Evolutionary conservation across 2,888 invertebrate species (phyloP).

Genomic region (Netelia melanura): DNA sequence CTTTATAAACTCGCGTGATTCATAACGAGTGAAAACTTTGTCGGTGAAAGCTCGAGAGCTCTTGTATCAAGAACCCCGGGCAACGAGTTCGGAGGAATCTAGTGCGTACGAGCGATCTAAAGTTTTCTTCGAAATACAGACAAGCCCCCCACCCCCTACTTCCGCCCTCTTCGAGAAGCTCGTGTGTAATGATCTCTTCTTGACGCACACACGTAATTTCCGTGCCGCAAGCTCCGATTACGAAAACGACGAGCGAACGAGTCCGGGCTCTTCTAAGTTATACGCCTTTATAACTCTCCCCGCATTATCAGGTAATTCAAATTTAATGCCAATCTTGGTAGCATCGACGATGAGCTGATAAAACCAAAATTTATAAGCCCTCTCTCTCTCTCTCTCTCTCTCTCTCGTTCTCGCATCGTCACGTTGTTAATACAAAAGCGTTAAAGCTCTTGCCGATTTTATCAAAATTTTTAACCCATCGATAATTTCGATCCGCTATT

Average conservation of each 20-base stretch:
- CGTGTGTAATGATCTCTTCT: constrained; percentile 2
- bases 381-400: not conserved
- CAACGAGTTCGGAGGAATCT: constrained; percentile 14
- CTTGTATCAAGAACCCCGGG: constrained; percentile 39
- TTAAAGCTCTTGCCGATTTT: not conserved
- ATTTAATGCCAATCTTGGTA: constrained; percentile 20
- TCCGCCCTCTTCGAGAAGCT: not conserved
- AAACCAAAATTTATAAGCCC: constrained; percentile 47
- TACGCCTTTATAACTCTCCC: not conserved
- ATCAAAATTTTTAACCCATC: too few species aligned
- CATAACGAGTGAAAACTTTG: constrained; percentile 16
- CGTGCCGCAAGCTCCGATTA: constrained; percentile 20
- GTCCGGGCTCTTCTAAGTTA: constrained; percentile 35
- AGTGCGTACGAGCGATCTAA: constrained; percentile 8
- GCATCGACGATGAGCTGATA: constrained; percentile 49
- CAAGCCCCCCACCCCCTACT: not conserved
- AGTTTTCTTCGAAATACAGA: constrained; percentile 24
- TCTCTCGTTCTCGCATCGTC: not conserved
- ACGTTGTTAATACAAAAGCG: constrained; percentile 31
- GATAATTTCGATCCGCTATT: too few species aligned
- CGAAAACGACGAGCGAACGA: constrained; percentile 17
- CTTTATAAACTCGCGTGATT: constrained; percentile 15
- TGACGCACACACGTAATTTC: constrained; percentile 49
- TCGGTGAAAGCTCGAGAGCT: not conserved
- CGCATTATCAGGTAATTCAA: constrained; percentile 13